These are phyloP conservation scores for Cacatua alba DNA, from an alignment of 2,113 vertebrate species.

Conservation along the genomic window DNA sequence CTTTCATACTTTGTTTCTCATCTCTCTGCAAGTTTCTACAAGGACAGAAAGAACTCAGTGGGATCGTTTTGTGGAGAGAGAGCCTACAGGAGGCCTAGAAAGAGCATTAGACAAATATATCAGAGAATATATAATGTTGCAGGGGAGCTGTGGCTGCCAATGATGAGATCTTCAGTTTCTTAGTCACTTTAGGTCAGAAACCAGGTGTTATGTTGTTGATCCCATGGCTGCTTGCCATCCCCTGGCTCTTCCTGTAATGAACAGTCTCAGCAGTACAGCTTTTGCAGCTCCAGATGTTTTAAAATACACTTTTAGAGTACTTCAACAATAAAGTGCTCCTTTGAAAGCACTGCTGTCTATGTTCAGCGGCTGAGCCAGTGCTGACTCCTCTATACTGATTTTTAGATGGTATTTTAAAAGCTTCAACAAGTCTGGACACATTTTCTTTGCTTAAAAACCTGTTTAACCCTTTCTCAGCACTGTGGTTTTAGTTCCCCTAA, in stretches of 20 bases:
- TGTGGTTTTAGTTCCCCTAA: not conserved
- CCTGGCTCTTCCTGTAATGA: not conserved
- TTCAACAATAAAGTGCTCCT: constrained; percentile 34
- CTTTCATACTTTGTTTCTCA: constrained; percentile 16
- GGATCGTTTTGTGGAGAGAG: not conserved
- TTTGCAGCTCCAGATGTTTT: constrained; percentile 24
- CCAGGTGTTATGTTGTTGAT: constrained; percentile 4
- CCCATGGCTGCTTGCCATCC: not conserved
- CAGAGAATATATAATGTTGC: constrained; percentile 47
- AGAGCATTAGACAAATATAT: constrained; percentile 50
- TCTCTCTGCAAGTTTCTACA: constrained; percentile 45
- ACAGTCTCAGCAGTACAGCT: not conserved
- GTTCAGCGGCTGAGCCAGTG: not conserved
- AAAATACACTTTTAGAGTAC: constrained; percentile 35
- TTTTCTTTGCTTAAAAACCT: constrained; percentile 7
- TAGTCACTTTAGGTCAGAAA: constrained; percentile 52
- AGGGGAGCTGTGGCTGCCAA: constrained; percentile 35
- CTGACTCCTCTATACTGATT: not conserved
- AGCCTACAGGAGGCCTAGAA: constrained; percentile 34
- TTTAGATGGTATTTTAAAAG: constrained; percentile 43
- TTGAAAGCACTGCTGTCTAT: not conserved
- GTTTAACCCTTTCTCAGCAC: constrained; percentile 27
- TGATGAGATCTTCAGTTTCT: constrained; percentile 36
- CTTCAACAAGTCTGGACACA: not conserved
- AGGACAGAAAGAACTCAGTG: constrained; percentile 29